A percentile compares a stretch with the other conserved stretches of the same genome.
phyloP scores from a whole-genome alignment of 2,888 invertebrate species.

The Theretra japonica region DNA sequence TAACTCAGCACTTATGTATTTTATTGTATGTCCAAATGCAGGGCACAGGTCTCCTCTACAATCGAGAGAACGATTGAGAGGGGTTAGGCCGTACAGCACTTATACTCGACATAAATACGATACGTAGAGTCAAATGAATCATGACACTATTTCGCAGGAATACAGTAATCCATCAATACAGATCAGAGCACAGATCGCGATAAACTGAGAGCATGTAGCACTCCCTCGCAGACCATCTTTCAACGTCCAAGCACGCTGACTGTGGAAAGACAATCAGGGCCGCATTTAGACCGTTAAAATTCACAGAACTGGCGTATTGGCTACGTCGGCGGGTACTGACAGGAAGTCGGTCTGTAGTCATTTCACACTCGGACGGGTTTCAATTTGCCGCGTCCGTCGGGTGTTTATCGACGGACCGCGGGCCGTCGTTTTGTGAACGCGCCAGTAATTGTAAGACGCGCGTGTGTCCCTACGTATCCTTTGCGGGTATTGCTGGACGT shows the following conservation, averaged over 20 bases:
- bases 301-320: conserved; percentile 43
- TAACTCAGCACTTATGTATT: too few species aligned
- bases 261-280: conserved; percentile 47
- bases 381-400: conserved; percentile 74
- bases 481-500: not conserved
- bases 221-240: not conserved
- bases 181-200: not conserved
- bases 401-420: conserved; percentile 70
- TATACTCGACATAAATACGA: too few species aligned
- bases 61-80: too few species aligned
- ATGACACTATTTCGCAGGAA: too few species aligned
- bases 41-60: too few species aligned
- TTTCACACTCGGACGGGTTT: conserved; percentile 81
- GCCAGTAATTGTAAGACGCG: conserved; percentile 22
- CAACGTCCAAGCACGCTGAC: conserved; percentile 11
- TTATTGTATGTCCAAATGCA: too few species aligned
- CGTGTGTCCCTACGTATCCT: not conserved
- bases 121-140: too few species aligned
- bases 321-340: conserved; percentile 56
- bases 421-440: conserved; percentile 34
- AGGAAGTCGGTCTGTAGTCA: conserved; percentile 75
- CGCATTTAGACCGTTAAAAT: conserved; percentile 28
- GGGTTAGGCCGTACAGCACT: too few species aligned
- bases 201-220: not conserved
- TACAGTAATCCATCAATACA: not conserved